These are phyloP conservation scores for Poeciliopsis turrubarensis DNA, from an alignment of 2,113 vertebrate genomes.

Conservation along the genomic window DNA sequence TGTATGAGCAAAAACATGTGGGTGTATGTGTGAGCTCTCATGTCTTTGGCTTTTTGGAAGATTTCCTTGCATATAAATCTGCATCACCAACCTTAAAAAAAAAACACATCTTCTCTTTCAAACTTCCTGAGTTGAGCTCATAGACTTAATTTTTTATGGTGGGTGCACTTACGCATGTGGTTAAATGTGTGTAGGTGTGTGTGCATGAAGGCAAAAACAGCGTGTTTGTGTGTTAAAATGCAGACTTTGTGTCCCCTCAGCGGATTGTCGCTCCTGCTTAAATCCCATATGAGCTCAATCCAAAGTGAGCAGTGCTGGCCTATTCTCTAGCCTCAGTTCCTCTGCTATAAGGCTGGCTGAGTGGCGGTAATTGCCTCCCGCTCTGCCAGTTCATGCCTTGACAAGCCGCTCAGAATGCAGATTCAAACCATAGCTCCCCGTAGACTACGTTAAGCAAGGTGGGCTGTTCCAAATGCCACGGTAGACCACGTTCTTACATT, in stretches of 20 bases:
- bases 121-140: constrained; percentile 4
- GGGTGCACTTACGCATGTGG: background rate
- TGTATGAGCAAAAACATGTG: background rate
- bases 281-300: constrained; percentile 54
- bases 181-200: constrained; percentile 2
- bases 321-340: constrained; percentile 53
- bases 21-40: background rate
- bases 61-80: background rate
- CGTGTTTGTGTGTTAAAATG: constrained; percentile 15
- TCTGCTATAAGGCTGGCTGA: constrained; percentile 68
- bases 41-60: background rate
- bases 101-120: constrained; percentile 2
- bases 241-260: constrained; percentile 29
- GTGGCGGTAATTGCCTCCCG: constrained; percentile 73
- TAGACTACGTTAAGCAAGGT: constrained; percentile 35
- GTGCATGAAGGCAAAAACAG: background rate
- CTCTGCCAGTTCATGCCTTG: constrained; percentile 56
- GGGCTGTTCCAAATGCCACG: constrained; percentile 23
- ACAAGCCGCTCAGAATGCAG: constrained; percentile 45
- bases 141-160: constrained; percentile 3
- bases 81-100: constrained; percentile 8
- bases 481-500: constrained; percentile 1
- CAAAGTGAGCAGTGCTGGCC: constrained; percentile 61
- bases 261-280: constrained; percentile 53
- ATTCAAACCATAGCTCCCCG: constrained; percentile 42